Evolutionary conservation across 2,888 invertebrate genomes (phyloP).

Genomic region (Buathra laborator): DNA sequence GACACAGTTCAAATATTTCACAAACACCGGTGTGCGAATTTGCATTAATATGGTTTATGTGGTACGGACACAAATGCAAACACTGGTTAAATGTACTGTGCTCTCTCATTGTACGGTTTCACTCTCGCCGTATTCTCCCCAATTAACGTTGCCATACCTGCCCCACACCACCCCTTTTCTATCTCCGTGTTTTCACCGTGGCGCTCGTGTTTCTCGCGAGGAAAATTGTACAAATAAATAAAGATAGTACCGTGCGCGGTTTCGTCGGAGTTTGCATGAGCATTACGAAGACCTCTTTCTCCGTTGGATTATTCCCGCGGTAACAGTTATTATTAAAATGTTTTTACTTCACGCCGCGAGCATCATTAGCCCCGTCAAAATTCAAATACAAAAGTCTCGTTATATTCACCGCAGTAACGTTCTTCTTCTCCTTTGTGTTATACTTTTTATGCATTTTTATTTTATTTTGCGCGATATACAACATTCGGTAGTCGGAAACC

Average conservation of each 20-base stretch:
- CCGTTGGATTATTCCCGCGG: conserved; percentile 21
- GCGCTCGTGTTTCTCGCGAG: conserved; percentile 1
- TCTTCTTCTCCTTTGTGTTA: too few relatives aligned
- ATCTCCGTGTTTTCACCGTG: conserved; percentile 1
- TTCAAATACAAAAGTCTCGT: background rate
- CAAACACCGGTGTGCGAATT: conserved; percentile 5
- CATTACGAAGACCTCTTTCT: background rate
- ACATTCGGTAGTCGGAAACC: too few relatives aligned
- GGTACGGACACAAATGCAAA: background rate
- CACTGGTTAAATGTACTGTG: background rate
- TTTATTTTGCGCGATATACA: too few relatives aligned
- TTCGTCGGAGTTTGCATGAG: background rate
- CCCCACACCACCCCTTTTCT: background rate
- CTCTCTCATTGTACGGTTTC: background rate
- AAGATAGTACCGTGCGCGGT: background rate
- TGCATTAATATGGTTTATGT: background rate
- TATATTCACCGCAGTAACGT: background rate
- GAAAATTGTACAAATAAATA: conserved; percentile 11
- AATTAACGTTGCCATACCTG: background rate
- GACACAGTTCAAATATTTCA: conserved; percentile 14
- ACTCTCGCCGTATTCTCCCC: background rate
- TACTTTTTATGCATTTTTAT: too few relatives aligned
- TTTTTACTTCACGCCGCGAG: conserved; percentile 23
- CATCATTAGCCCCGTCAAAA: conserved; percentile 33
- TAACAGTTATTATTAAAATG: conserved; percentile 31